Evolutionary conservation across 2,113 vertebrate genomes (phyloP), one percentile per base, ranked within the genome.

Genomic region (Scomber scombrus): DNA sequence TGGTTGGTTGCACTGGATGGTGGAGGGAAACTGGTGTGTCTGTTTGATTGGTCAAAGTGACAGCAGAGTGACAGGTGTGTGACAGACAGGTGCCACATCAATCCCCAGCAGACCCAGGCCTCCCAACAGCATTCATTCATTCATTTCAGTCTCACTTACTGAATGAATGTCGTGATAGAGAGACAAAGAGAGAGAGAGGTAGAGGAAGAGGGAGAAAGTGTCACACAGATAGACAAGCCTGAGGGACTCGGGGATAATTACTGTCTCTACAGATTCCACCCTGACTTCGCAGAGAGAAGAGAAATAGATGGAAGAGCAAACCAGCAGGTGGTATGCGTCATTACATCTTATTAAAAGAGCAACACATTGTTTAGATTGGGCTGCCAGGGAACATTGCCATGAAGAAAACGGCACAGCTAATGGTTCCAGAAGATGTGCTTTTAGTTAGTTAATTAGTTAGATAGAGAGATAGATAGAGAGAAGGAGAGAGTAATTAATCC

Each of bases 301-400:
- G 62, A 71, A 71, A 46, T 23, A 26, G 26, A 43, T 16, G 11
- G 74, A 67, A 73, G 79, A 70, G 56, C 46, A 1, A 50, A 56
- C 46, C 47, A 45, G 73, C 77, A 79, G 71, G 76, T 78, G 65
- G 21, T 47, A 29, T 21, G 74, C 80, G 85, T 87, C 82, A 83
- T 84, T 85, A 81, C 56, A 11, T 73, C 60, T 70, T 60, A 81
- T 83, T 81, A 83, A 78, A 85, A 75, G 65, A 83, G 82, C 66
- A 78, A 23, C 82, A 64, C 79, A 21, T 75, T 83, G 23, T 83
- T 78, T 51, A 55, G 76, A 75, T 69, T 16, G 47, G 51, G 43
- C 9, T 1, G 57, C 13, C 16, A 10, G 12, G 70, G 70, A 70
- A 9, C 52, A 2, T 66, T 26, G 2, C 67, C 10, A 4, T 8